These are phyloP conservation scores for Aporophyla lueneburgensis DNA, from an alignment of 2,888 invertebrate species.

Conservation along the genomic window DNA sequence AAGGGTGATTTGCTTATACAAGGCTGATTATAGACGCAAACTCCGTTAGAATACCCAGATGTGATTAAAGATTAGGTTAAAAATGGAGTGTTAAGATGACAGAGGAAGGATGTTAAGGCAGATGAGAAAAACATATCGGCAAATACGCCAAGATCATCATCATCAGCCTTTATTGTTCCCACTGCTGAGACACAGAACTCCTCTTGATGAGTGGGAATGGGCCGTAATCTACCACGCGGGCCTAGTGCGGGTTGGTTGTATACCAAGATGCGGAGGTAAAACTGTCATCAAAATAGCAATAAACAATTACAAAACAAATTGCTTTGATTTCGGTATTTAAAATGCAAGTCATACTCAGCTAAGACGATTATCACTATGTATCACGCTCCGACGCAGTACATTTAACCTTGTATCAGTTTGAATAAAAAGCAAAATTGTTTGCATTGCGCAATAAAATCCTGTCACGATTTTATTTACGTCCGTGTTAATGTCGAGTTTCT, in stretches of 20 bases:
- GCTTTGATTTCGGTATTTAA: not conserved
- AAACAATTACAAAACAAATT: not conserved
- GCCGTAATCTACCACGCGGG: no score
- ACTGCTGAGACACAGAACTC: no score
- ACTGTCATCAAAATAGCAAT: not conserved
- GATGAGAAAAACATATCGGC: not conserved
- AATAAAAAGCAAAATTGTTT: no score
- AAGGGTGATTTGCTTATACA: slow-evolving; percentile 66
- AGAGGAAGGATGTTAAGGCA: not conserved
- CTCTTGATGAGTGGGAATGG: no score
- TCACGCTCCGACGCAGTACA: no score
- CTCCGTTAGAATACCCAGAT: slow-evolving; percentile 7
- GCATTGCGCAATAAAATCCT: no score
- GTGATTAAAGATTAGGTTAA: slow-evolving; percentile 18
- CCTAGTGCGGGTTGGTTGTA: no score
- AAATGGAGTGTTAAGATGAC: slow-evolving; percentile 41
- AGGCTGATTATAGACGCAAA: slow-evolving; percentile 63
- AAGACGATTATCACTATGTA: no score
- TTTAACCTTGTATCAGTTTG: no score
- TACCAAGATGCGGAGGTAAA: not conserved
- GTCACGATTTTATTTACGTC: no score
- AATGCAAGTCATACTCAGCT: not conserved
- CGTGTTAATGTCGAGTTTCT: no score
- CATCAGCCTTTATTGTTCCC: no score
- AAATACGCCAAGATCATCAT: not conserved